A percentile compares a stretch with the other conserved stretches of the same genome.
Evolutionary conservation across 92 coral and sea anemone genomes (phyloP).

Genomic region (Pocillopora grandis): DNA sequence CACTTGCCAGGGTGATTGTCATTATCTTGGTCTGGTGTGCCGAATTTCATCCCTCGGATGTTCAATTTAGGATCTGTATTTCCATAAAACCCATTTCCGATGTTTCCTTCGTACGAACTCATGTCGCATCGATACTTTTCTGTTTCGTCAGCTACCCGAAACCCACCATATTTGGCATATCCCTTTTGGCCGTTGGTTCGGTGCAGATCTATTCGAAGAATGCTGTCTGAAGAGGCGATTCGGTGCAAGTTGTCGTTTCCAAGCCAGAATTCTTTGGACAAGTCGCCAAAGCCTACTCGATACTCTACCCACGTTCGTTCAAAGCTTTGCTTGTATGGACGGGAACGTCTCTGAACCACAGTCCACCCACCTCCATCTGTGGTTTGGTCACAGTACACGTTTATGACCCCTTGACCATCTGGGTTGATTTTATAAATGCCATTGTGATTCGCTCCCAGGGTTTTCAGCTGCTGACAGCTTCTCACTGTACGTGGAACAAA

Average conservation of each 20-base stretch:
- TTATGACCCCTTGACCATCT: conserved; percentile 1
- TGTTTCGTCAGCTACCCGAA: conserved; percentile 26
- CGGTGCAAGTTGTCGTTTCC: conserved; percentile 25
- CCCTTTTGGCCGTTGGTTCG: background rate
- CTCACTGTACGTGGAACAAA: background rate
- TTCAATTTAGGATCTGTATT: conserved; percentile 6
- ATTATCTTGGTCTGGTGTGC: conserved; percentile 37
- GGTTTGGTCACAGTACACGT: conserved; percentile 7
- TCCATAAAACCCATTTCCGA: conserved; percentile 36
- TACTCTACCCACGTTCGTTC: background rate
- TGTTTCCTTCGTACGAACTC: conserved; percentile 36
- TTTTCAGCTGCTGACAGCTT: background rate
- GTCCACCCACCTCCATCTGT: background rate
- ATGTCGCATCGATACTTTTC: conserved; percentile 41
- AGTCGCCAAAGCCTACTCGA: conserved; percentile 3
- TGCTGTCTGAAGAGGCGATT: background rate
- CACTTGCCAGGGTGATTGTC: conserved; percentile 17
- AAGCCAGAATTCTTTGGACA: conserved; percentile 20
- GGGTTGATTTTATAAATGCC: background rate
- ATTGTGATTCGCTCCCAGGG: background rate
- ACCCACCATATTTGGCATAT: conserved; percentile 20
- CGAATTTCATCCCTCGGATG: conserved; percentile 17
- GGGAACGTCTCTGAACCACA: background rate
- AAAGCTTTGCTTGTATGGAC: background rate
- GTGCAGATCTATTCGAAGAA: background rate